These are phyloP conservation scores for Anthophora plumipes DNA, from an alignment of 2,888 invertebrate genomes.

Conservation along the genomic window DNA sequence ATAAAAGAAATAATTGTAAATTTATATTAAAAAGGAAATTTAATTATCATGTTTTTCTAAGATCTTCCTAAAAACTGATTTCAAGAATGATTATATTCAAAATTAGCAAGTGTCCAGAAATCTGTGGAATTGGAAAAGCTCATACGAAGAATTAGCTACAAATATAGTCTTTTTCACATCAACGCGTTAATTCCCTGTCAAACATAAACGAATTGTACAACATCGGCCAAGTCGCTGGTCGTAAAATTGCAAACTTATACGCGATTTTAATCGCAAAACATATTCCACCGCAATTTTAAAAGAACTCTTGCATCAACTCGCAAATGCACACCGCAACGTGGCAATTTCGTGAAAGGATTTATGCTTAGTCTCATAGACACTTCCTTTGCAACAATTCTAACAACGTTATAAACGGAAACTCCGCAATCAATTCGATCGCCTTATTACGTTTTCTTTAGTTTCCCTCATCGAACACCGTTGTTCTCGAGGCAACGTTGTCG, in stretches of 20 bases:
- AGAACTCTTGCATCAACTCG: neutral
- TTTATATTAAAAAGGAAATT: too few species aligned
- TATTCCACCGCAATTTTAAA: neutral
- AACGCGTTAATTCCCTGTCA: neutral
- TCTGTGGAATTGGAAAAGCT: too few species aligned
- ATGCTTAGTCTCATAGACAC: neutral
- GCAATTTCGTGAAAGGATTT: constrained; percentile 24
- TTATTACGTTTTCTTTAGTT: constrained; percentile 14
- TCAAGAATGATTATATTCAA: too few species aligned
- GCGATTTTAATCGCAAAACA: neutral
- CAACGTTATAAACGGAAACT: neutral
- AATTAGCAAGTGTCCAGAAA: too few species aligned
- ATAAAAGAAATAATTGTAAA: too few species aligned
- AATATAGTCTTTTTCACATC: too few species aligned
- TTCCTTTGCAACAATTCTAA: neutral
- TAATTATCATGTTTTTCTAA: too few species aligned
- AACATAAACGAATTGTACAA: neutral
- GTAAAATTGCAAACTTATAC: neutral
- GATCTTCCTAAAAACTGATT: too few species aligned
- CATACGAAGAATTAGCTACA: too few species aligned
- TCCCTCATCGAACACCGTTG: neutral
- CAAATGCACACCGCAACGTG: constrained; percentile 12
- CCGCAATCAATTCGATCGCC: constrained; percentile 24
- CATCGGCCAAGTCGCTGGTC: neutral
- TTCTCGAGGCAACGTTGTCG: neutral